Conservation (phyloP, 1,140 invertebrate species). For the Papilio glaucus region DNA sequence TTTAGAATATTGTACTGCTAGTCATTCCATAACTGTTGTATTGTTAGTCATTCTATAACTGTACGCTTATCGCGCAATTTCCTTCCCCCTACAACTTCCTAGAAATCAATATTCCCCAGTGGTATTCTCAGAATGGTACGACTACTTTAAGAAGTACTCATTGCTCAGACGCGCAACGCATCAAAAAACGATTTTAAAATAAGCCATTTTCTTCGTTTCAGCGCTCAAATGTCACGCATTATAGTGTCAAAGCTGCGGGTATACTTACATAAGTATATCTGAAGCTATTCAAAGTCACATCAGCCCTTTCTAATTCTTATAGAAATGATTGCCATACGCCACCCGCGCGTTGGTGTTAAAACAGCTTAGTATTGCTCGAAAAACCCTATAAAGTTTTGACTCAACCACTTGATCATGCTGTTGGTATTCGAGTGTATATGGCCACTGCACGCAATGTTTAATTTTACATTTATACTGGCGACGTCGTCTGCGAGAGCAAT, state of each 20-base stretch:
- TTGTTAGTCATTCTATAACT: conserved; percentile 14
- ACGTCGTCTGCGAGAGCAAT: conserved; percentile 29
- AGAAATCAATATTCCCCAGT: background rate
- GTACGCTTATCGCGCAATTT: background rate
- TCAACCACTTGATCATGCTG: background rate
- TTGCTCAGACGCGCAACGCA: background rate
- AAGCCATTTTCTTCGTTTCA: background rate
- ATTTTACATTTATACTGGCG: conserved; percentile 16
- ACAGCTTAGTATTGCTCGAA: too few relatives aligned
- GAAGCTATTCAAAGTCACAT: too few relatives aligned
- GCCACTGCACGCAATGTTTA: conserved; percentile 16
- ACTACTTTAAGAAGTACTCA: background rate
- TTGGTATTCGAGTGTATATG: conserved; percentile 10
- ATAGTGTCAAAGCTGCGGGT: too few relatives aligned
- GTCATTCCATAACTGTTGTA: background rate
- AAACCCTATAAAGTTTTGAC: too few relatives aligned
- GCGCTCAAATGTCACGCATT: background rate
- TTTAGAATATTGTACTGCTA: background rate
- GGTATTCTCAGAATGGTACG: background rate
- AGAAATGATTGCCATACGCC: too few relatives aligned
- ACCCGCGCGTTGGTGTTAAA: too few relatives aligned
- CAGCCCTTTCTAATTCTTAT: too few relatives aligned
- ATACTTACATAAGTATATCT: too few relatives aligned
- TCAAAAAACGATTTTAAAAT: too few relatives aligned
- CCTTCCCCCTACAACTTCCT: background rate